These are phyloP conservation scores for Panagrolaimus sp. DNA, from an alignment of 1,140 invertebrate species.

Conservation along the genomic window DNA sequence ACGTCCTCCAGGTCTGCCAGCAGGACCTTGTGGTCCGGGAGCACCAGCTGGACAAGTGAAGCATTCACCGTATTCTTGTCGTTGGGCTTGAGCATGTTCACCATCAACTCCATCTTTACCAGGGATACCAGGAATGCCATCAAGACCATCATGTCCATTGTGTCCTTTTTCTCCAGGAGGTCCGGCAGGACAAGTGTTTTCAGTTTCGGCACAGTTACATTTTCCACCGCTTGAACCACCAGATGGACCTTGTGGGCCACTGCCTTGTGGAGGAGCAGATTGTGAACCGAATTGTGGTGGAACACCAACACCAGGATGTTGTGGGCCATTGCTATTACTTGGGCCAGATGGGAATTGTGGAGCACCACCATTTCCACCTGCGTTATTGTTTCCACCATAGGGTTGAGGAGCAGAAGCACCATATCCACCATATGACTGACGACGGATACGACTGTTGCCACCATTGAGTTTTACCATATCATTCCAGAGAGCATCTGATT, in stretches of 20 bases:
- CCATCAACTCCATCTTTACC: conserved; percentile 36
- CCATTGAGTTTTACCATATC: conserved; percentile 38
- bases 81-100: conserved; percentile 29
- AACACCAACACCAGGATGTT: too few relatives aligned
- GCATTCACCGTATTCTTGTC: conserved; percentile 37
- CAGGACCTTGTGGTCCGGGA: conserved; percentile 36
- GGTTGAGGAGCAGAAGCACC: conserved; percentile 23
- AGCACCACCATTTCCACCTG: background rate
- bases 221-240: conserved; percentile 6
- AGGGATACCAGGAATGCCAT: conserved; percentile 32
- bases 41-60: conserved; percentile 50
- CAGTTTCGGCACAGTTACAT: conserved; percentile 31
- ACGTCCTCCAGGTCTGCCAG: conserved; percentile 28
- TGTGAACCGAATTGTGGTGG: background rate
- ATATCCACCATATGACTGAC: conserved; percentile 40
- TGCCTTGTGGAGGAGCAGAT: background rate
- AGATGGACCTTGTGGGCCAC: background rate
- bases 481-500: conserved; percentile 37
- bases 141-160: conserved; percentile 23
- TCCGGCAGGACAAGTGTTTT: conserved; percentile 42
- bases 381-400: background rate
- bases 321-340: conserved; percentile 10
- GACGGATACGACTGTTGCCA: conserved; percentile 29
- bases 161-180: conserved; percentile 28
- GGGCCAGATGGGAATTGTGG: conserved; percentile 17